Percentiles rank a stretch among this genome's conserved stretches.
phyloP scores from a whole-genome alignment of 2,797 vertebrate species.

The Danio kyathit region DNA sequence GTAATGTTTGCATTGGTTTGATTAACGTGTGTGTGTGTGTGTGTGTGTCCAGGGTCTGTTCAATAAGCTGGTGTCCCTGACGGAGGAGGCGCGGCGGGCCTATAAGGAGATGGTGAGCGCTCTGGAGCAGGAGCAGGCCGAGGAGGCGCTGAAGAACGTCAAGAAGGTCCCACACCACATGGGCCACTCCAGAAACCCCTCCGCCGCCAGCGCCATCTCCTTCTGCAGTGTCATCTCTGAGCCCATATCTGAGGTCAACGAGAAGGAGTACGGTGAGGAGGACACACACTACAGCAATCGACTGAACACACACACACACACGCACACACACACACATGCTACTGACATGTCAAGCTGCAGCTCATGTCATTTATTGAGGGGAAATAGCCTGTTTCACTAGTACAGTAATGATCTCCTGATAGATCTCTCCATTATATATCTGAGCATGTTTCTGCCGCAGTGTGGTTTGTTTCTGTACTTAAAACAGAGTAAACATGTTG shows the following conservation, averaged over 20 bases:
- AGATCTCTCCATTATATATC: too few species aligned
- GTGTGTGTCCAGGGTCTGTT: conserved; percentile 83
- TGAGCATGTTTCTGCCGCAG: too few species aligned
- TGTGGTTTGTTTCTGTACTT: too few species aligned
- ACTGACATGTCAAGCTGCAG: too few species aligned
- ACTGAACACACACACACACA: too few species aligned
- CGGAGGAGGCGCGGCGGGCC: conserved; percentile 94
- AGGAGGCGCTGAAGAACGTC: conserved; percentile 94
- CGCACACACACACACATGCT: too few species aligned
- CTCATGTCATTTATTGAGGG: too few species aligned
- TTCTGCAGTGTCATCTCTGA: conserved; percentile 98
- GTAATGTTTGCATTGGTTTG: too few species aligned
- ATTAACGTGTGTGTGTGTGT: too few species aligned
- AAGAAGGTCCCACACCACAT: conserved; percentile 95
- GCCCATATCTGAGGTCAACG: conserved; percentile 98
- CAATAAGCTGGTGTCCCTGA: conserved; percentile 92
- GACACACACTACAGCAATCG: background rate
- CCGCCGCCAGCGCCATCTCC: conserved; percentile 95
- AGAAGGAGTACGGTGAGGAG: conserved; percentile 93
- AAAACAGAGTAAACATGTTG: too few species aligned
- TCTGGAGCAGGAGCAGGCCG: conserved; percentile 96
- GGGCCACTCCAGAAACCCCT: conserved; percentile 97
- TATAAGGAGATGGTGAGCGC: conserved; percentile 98
- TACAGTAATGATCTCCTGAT: too few species aligned
- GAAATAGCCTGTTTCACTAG: too few species aligned